phyloP scores from a whole-genome alignment of 2,797 vertebrate species.

The Aeoliscus strigatus region DNA sequence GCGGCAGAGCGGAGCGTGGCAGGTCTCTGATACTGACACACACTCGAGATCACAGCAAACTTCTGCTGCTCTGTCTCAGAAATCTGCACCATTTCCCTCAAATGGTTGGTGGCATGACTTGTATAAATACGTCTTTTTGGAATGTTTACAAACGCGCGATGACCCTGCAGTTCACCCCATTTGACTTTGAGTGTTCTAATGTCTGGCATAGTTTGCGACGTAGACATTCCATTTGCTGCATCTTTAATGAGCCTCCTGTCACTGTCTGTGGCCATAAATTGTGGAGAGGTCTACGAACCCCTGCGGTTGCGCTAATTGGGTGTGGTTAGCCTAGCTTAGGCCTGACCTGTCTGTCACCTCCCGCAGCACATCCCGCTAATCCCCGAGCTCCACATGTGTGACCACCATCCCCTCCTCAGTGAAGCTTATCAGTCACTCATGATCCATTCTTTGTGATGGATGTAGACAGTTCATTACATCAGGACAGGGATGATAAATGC shows the following conservation, averaged over 20 bases:
- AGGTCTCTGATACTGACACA: slow-evolving; percentile 7
- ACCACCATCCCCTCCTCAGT: slow-evolving; percentile 29
- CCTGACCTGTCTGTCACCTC: slow-evolving; percentile 60
- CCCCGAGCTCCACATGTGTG: slow-evolving; percentile 52
- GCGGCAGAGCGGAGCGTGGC: slow-evolving; percentile 13
- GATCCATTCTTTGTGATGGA: slow-evolving; percentile 64
- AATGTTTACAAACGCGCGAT: no score
- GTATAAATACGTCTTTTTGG: no score
- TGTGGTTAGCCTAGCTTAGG: slow-evolving; percentile 59
- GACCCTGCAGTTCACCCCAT: no score
- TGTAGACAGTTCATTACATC: slow-evolving; percentile 65
- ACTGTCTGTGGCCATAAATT: slow-evolving; percentile 40
- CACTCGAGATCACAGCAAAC: no score
- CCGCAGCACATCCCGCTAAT: slow-evolving; percentile 53
- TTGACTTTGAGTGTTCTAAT: slow-evolving; percentile 43
- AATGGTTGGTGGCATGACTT: no score
- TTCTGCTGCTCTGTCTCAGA: no score
- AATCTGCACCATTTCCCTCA: no score
- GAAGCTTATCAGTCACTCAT: slow-evolving; percentile 65
- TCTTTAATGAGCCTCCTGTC: slow-evolving; percentile 32
- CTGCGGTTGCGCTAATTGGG: slow-evolving; percentile 51
- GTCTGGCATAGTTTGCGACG: slow-evolving; percentile 25
- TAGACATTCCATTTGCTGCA: slow-evolving; percentile 42
- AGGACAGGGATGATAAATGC: slow-evolving; percentile 63
- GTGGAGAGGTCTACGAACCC: slow-evolving; percentile 23